phyloP scores from a whole-genome alignment of 2,113 vertebrate species.

The Columbina picui region DNA sequence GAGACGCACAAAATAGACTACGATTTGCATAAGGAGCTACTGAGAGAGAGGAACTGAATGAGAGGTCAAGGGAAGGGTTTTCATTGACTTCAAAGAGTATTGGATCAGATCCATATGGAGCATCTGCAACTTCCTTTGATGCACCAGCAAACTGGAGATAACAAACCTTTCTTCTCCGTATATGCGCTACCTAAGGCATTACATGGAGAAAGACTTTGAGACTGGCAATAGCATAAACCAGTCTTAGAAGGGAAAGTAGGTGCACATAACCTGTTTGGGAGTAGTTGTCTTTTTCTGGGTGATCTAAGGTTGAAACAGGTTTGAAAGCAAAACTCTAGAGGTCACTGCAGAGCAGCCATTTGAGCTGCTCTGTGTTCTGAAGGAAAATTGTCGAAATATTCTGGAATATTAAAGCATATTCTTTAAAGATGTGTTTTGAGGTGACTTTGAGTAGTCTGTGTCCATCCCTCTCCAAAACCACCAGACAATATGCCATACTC shows the following conservation, averaged over 20 bases:
- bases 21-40: constrained; percentile 51
- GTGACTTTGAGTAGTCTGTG: background rate
- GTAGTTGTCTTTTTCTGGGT: background rate
- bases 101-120: constrained; percentile 29
- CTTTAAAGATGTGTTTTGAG: background rate
- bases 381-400: background rate
- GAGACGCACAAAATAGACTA: background rate
- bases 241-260: background rate
- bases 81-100: constrained; percentile 53
- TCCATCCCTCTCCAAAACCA: background rate
- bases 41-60: background rate
- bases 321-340: constrained; percentile 1
- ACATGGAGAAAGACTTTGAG: background rate
- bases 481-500: background rate
- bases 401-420: background rate
- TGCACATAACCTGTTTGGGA: background rate
- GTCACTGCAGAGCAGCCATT: constrained; percentile 4
- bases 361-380: accelerated
- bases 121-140: constrained; percentile 66
- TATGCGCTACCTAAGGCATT: background rate
- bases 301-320: background rate
- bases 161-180: background rate
- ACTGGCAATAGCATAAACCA: background rate
- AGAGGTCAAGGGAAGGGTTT: background rate
- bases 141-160: constrained; percentile 1